Evolutionary conservation across 2,888 invertebrate species (phyloP), one percentile per base, ranked within the genome.

Genomic region (Andricus curvator): DNA sequence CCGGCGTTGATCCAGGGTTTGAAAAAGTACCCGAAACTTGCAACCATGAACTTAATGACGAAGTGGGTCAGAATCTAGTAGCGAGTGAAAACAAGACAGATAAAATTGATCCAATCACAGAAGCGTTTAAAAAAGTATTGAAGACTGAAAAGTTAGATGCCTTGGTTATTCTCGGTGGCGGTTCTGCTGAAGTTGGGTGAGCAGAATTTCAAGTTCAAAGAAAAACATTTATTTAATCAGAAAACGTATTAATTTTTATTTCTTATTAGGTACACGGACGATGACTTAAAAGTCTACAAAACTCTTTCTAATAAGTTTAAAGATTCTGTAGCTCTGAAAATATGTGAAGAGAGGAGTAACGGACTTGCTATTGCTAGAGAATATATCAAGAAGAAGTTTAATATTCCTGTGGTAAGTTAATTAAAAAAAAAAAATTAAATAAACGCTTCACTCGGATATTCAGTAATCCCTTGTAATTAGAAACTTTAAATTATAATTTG

Each of bases 141-240:
- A 92, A 95, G 78, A 93, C 93, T 33, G 95, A 96, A 87, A 94
- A 94, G 82, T 97, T 96, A 87, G 96, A 97, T 91, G 92, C 96
- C 68, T 94, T 97, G 77, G 90, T 98, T 6, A 96, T 96, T 86
- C 93, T 98, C 67, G 95, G 96, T 51, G 96, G 97, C 1, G 97
- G 97, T 0, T 95, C 94, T 1, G 95, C 95, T 74, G 95, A 95
- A 79, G 93, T 97, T 9, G 91, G 91, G 94, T 95, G 90, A 91
- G 90, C 88, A 60, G 20, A 25, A 66, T 78, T 66, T 33, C 41
- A 48, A 62, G n/a, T 66, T 60, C 15, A 5, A 77, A 56, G n/a
- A 56, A 56, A n/a, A 56, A 62, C 62, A 62, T 62, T 5, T 62
- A 25, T 25, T 62, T 15, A 25, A 62, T 1, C 22, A 22, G 15